Percentiles rank a stretch among this genome's conserved stretches.
Evolutionary conservation across 2,888 invertebrate species (phyloP).

Genomic region (Brachyopa scutellaris): DNA sequence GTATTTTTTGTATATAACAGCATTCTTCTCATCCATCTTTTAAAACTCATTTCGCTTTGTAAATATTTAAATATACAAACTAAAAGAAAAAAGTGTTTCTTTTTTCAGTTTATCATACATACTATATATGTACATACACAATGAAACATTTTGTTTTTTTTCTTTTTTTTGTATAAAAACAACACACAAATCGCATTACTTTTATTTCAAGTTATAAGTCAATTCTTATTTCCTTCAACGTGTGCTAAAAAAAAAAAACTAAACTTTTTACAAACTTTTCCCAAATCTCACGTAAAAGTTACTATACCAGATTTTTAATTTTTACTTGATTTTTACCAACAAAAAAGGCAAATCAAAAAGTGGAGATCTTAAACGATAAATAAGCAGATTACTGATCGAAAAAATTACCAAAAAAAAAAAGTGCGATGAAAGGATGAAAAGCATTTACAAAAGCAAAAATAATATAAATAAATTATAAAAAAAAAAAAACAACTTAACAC

Average conservation of each 20-base stretch:
- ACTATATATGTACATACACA: background rate
- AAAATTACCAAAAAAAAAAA: background rate
- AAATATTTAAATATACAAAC: constrained; percentile 55
- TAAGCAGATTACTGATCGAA: constrained; percentile 16
- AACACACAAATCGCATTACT: constrained; percentile 54
- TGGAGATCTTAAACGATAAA: no score
- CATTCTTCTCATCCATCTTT: constrained; percentile 27
- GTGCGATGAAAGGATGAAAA: constrained; percentile 25
- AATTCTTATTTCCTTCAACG: constrained; percentile 29
- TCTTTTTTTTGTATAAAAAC: constrained; percentile 4
- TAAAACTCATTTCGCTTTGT: constrained; percentile 62
- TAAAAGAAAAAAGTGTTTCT: constrained; percentile 6
- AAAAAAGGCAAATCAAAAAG: no score
- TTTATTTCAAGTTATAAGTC: no score
- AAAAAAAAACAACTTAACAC: background rate
- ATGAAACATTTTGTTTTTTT: background rate
- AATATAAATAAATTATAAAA: background rate
- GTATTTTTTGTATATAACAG: constrained; percentile 65
- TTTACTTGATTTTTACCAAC: background rate
- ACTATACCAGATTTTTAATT: background rate
- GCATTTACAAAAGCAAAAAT: background rate
- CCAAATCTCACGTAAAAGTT: constrained; percentile 1
- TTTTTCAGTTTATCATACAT: constrained; percentile 28
- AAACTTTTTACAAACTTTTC: constrained; percentile 28
- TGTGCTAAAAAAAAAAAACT: constrained; percentile 48